A percentile compares a stretch with the other conserved stretches of the same genome.
Evolutionary conservation across 2,113 vertebrate genomes (phyloP).

Genomic region (Perognathus longimembris): DNA sequence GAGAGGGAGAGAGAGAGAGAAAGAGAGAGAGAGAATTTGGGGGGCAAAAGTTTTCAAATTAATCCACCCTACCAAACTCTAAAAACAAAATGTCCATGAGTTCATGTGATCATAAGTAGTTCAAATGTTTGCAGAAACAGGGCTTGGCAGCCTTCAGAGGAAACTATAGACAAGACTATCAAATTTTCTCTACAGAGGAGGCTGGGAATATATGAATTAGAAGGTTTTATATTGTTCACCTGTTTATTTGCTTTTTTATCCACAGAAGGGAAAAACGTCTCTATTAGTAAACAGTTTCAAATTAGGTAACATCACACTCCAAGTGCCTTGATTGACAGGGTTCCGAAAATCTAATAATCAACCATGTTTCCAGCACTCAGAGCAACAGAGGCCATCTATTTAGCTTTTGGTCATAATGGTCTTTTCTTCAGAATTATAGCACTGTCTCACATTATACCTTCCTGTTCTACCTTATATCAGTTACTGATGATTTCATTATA

Average conservation of each 20-base stretch:
- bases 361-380: background rate
- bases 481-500: slow-evolving; percentile 19
- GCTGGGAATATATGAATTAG: background rate
- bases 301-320: background rate
- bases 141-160: background rate
- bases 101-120: background rate
- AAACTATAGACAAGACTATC: background rate
- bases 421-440: background rate
- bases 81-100: background rate
- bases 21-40: background rate
- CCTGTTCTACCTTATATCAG: background rate
- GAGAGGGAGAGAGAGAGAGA: no score
- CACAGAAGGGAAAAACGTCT: background rate
- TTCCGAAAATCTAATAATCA: background rate
- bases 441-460: background rate
- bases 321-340: background rate
- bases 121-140: background rate
- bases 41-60: background rate
- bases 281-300: slow-evolving; percentile 39
- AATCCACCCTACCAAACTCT: background rate
- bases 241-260: slow-evolving; percentile 52
- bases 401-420: background rate
- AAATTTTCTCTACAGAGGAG: background rate
- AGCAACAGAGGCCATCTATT: background rate
- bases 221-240: slow-evolving; percentile 35